Evolutionary conservation across 2,797 vertebrate genomes (phyloP).

Genomic region (Pseudomugil tenellus): DNA sequence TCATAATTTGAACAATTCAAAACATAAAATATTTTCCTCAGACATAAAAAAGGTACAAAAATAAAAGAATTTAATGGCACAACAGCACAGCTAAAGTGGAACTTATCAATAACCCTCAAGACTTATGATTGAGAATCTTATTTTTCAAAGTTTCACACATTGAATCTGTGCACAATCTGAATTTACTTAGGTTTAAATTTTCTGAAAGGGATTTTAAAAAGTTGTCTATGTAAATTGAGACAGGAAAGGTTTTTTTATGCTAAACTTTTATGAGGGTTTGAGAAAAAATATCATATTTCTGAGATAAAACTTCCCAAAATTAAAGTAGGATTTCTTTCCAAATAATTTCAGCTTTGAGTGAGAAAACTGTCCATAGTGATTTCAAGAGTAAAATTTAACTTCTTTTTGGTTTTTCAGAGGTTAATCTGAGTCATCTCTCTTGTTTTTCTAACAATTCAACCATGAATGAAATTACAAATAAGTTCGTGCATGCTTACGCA

Average conservation of each 20-base stretch:
- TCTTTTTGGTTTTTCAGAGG: neutral
- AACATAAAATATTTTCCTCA: neutral
- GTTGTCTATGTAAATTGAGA: neutral
- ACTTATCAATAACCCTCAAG: neutral
- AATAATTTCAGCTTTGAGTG: neutral
- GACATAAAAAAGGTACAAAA: neutral
- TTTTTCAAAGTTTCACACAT: neutral
- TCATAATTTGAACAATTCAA: neutral
- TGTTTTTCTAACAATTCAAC: neutral
- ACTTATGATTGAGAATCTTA: neutral
- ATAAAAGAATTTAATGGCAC: slow-evolving; percentile 18
- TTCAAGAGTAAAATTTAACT: neutral
- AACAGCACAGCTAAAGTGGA: neutral
- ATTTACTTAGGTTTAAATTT: neutral
- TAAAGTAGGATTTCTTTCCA: neutral
- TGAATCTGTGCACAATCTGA: neutral
- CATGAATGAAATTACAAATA: neutral
- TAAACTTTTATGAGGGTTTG: neutral
- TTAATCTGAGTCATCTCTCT: neutral
- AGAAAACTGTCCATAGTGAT: neutral
- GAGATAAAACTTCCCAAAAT: neutral
- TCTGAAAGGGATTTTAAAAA: neutral
- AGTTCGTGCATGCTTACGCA: neutral
- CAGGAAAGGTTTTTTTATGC: no score
- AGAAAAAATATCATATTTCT: neutral